Percentiles rank a stretch among this genome's conserved stretches.
Conservation (phyloP, 2,797 vertebrate genomes). For the Selene dorsalis region DNA sequence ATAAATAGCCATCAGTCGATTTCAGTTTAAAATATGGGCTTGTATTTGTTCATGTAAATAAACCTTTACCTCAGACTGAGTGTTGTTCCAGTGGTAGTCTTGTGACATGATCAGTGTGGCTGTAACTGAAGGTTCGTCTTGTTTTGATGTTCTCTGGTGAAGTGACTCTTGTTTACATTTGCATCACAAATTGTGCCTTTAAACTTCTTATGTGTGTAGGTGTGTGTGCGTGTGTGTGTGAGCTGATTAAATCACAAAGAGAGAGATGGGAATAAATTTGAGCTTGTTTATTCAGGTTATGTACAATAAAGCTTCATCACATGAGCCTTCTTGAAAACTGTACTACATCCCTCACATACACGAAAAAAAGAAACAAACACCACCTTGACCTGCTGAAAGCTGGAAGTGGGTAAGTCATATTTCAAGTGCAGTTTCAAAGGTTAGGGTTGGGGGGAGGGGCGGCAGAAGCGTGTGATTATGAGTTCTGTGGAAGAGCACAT, state of each 20-base stretch:
- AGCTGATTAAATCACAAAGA: conserved; percentile 42
- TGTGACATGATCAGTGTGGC: neutral
- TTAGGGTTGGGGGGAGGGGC: conserved; percentile 5
- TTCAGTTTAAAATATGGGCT: neutral
- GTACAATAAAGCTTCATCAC: conserved; percentile 83
- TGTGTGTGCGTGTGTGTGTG: neutral
- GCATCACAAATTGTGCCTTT: neutral
- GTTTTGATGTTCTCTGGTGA: neutral
- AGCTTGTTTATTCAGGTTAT: conserved; percentile 81
- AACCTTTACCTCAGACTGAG: neutral
- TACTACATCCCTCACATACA: conserved; percentile 70
- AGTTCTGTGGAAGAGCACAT: conserved; percentile 60
- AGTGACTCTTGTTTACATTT: neutral
- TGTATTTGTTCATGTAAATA: neutral
- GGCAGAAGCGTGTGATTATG: conserved; percentile 29
- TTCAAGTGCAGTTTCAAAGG: conserved; percentile 53
- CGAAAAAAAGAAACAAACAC: conserved; percentile 29
- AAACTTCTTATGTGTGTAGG: neutral
- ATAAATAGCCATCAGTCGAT: neutral
- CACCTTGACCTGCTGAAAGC: conserved; percentile 69
- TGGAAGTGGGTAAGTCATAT: conserved; percentile 41
- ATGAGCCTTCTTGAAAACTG: conserved; percentile 70
- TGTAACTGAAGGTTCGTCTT: neutral
- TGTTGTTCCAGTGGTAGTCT: neutral
- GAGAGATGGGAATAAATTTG: conserved; percentile 50